Base-by-base conservation (phyloP, 2,797 vertebrate genomes). In the Ataeniobius toweri region DNA sequence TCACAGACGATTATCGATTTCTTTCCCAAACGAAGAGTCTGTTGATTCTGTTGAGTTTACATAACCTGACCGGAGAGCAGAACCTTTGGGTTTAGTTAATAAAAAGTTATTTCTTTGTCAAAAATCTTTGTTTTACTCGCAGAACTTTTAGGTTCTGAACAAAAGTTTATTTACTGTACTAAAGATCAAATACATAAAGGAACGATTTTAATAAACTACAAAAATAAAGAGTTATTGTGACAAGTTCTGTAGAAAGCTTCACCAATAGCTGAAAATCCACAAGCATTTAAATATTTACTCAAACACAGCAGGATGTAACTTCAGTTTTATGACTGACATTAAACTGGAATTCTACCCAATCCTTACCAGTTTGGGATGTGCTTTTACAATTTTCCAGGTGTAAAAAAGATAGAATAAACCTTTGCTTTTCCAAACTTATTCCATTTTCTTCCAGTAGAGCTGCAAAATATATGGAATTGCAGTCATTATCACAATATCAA, bases 21-120 rank as follows among this genome's bases (percentile, higher is more conserved):
- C 26, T 73, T 75, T 31, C 3, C 26, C 22, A 24, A 50, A 56
- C 13, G 71, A 61, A 36, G 39, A 55, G 31, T 31, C 31, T 31
- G 76, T 80, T n/a, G 65, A 74, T 82, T 76, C 70, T 24, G 73
- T 63, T 24, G 4, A 10, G 71, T 78, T 76, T 74, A 18, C 18
- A 55, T 28, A 71, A 48, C 50, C 13, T 9, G n/a, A 10, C 55
- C 10, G 48, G 0, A 53, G 20, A 6, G 50, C 0, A 63, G 24
- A 3, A 20, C 14, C 28, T 77, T 75, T 56, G 22, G 5, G 7
- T 31, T 36, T 18, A 36, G 59, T 63, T 51, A 3, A 14, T 12
- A 12, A 51, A 51, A 16, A 5, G 50, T 16, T 31, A 46, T 36
- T 6, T 18, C 8, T 61, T 63, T 31, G 6, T 36, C 6, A 18